Base-by-base conservation (phyloP, 2,888 invertebrate genomes). In the Boloria euphrosyne region DNA sequence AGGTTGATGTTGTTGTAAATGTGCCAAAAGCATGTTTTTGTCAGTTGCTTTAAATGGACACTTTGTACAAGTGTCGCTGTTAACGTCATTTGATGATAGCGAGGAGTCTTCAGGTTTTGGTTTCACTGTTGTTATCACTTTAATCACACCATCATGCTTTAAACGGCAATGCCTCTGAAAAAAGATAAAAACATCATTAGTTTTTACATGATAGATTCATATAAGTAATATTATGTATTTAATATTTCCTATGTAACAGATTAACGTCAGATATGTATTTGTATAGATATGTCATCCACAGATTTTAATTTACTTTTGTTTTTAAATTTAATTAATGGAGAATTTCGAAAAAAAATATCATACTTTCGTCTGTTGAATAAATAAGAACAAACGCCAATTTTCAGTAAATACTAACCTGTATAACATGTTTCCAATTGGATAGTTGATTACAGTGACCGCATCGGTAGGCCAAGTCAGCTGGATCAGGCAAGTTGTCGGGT, bases 371-470 rank as follows among this genome's bases (percentile, higher is more conserved):
- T 38, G 31, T 38, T 38, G 7, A 31, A 38, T 38, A 38, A 38
- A 38, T 38, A 38, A 38, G 7, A 1, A 7, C 10, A 38, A 38
- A 38, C 31, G 7, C 10, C 31, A 38, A n/a, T n/a, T 38, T 38
- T 38, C 31, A 38, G 7, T n/a, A 44, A 7, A 62, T 62, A 84
- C 80, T 85, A 94, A 96, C 96, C 95, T 96, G 96, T 91, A 96
- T 96, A 82, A 96, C 96, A 93, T 96, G 96, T 94, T 96, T 96
- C 96, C 96, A 96, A 92, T 96, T 96, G 76, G 96, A 96, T 82
- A 95, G 93, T 93, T 96, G 96, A 89, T 95, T 95, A 92, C 96
- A 96, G 90, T 96, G 96, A 76, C 96, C 96, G 90, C 96, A 96
- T 82, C 95, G 94, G 83, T 94, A 94, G 70, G 91, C 90, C 62